phyloP scores from a whole-genome alignment of 1,140 invertebrate species.

The Danaus melanippus region DNA sequence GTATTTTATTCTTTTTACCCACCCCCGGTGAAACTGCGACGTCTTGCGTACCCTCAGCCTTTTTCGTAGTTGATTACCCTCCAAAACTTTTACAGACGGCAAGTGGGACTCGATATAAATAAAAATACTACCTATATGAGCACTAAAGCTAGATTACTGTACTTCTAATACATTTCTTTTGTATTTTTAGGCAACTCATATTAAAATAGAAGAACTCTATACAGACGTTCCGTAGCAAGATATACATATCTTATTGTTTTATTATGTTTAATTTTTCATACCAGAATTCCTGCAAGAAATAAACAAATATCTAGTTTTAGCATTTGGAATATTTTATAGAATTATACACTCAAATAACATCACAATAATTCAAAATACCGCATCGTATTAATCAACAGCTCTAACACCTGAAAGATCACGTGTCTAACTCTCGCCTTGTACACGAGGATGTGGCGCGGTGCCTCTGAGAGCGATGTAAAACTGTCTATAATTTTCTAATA shows the following conservation, averaged over 20 bases:
- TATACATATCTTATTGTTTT: no score
- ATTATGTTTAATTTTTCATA: no score
- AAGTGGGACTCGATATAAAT: constrained; percentile 10
- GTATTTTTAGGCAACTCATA: no score
- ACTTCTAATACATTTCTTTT: no score
- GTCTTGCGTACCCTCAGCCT: constrained; percentile 22
- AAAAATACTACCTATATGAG: neutral
- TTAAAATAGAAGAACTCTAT: no score
- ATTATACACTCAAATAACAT: constrained; percentile 15
- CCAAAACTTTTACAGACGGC: constrained; percentile 20
- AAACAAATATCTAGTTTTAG: no score
- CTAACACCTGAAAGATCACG: constrained; percentile 59
- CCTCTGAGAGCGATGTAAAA: no score
- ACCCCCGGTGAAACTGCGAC: constrained; percentile 19
- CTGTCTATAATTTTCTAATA: no score
- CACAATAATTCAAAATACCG: constrained; percentile 45
- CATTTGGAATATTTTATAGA: no score
- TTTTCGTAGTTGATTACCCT: constrained; percentile 28
- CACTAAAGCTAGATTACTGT: neutral
- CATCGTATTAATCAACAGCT: constrained; percentile 45
- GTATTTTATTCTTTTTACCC: constrained; percentile 23
- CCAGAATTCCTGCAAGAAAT: no score
- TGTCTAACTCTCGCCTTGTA: constrained; percentile 25
- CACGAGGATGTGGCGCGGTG: no score
- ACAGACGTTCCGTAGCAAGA: no score